Base-by-base conservation (phyloP, 2,888 invertebrate species). In the Lasioglossum calceatum region DNA sequence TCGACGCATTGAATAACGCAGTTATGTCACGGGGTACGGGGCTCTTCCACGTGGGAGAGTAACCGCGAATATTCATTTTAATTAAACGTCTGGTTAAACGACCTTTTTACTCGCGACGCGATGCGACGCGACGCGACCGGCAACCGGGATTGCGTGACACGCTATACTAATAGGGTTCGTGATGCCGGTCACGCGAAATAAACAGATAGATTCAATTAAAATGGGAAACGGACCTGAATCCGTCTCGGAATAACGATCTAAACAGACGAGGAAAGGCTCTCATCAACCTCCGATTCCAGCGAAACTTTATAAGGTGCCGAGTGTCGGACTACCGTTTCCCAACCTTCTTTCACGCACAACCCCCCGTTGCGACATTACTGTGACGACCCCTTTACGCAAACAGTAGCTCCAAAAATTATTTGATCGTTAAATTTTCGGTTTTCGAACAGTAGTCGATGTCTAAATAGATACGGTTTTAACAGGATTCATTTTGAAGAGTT, bases 21-120 rank as follows among this genome's bases (percentile, higher is more conserved):
- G 50, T 83, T 84, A 87, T 80, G 85, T 87, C 85, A 87, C 82
- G 82, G 86, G 70, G 61, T 27, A 74, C 76, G 61, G 79, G 36
- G 39, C 12, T 70, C 70, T 70, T 23, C 77, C 83, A 84, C 70
- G 61, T 58, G 58, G 12, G n/a, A 44, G 16, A 16, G 50, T 36
- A 50, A 72, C 44, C 23, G 42, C 50, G 54, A 72, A 83, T 79
- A 61, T 83, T 75, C 70, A 61, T 75, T 50, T 84, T 79, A 79
- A 79, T 79, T 67, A 74, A 82, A 74, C 77, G 77, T 82, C 82
- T 32, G 72, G 72, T 74, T 47, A 47, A 58, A 77, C 64, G 83
- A 61, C 61, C 54, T 54, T 64, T 77, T 54, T 19, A 32, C 32
- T 54, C 8, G 42, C 54, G 58, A 80, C 80, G 50, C 23, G 77